phyloP scores from a whole-genome alignment of 2,797 vertebrate genomes.

The Paramormyrops hopkinsi region DNA sequence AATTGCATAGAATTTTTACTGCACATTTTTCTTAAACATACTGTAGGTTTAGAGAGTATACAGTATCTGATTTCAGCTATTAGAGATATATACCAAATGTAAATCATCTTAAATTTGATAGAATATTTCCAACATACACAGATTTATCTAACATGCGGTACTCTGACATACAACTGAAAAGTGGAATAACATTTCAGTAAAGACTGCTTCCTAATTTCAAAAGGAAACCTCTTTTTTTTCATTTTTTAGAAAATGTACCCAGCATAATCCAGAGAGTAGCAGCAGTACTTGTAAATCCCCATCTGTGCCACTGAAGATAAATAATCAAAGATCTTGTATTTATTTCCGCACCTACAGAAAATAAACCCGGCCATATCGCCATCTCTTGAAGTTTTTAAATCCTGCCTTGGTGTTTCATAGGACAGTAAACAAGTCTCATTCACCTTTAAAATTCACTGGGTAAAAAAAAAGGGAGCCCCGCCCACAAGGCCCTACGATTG shows the following conservation, averaged over 20 bases:
- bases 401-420: constrained; percentile 25
- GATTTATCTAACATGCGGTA: background rate
- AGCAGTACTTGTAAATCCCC: constrained; percentile 31
- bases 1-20: background rate
- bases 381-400: constrained; percentile 30
- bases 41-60: background rate
- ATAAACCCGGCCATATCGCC: constrained; percentile 29
- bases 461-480: background rate
- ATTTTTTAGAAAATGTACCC: background rate
- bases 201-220: constrained; percentile 4
- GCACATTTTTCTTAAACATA: background rate
- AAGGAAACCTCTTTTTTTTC: background rate
- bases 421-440: constrained; percentile 12
- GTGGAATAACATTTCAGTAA: constrained; percentile 10
- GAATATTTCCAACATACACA: background rate
- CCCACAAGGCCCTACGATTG: background rate
- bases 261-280: constrained; percentile 1
- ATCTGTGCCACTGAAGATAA: constrained; percentile 33
- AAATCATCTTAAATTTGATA: background rate
- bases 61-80: background rate
- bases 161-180: background rate
- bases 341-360: constrained; percentile 28
- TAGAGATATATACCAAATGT: background rate
- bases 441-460: background rate
- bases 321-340: constrained; percentile 32